These are phyloP conservation scores for Ambastaia sidthimunki DNA, from an alignment of 2,797 vertebrate genomes.

Conservation along the genomic window DNA sequence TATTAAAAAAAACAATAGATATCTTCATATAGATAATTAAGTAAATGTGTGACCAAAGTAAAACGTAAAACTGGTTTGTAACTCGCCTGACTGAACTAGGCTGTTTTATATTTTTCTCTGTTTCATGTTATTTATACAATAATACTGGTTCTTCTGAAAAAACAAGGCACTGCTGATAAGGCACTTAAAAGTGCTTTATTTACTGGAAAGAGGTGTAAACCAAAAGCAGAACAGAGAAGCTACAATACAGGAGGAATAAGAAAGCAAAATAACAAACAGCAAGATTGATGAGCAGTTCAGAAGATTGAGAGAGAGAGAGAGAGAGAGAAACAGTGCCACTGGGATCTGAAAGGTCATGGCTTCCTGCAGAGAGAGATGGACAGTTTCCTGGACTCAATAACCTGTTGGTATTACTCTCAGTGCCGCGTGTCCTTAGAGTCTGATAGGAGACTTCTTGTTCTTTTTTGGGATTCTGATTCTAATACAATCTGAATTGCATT, in stretches of 20 bases:
- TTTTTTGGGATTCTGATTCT: neutral
- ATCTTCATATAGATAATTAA: too few species aligned
- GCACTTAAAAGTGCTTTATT: conserved; percentile 3
- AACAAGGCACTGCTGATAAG: neutral
- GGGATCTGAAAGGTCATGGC: conserved; percentile 35
- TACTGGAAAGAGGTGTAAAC: neutral
- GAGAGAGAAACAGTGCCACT: neutral
- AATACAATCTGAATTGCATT: conserved; percentile 15
- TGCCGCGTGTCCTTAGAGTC: conserved; percentile 6
- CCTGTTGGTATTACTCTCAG: conserved; percentile 33
- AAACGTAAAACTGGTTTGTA: neutral
- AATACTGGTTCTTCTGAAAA: neutral
- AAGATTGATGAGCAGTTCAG: conserved; percentile 38
- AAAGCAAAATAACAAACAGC: conserved; percentile 44
- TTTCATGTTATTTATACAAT: neutral
- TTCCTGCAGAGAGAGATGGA: conserved; percentile 23
- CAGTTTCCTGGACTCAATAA: conserved; percentile 11
- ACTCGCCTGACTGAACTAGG: neutral
- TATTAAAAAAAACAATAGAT: too few species aligned
- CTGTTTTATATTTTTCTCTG: neutral
- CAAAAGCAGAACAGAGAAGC: neutral
- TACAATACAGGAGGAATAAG: conserved; percentile 27
- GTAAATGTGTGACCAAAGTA: too few species aligned
- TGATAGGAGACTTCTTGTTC: neutral
- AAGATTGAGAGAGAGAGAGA: conserved; percentile 3